phyloP scores from a whole-genome alignment of 2,113 vertebrate genomes.

The Proteles cristata region DNA sequence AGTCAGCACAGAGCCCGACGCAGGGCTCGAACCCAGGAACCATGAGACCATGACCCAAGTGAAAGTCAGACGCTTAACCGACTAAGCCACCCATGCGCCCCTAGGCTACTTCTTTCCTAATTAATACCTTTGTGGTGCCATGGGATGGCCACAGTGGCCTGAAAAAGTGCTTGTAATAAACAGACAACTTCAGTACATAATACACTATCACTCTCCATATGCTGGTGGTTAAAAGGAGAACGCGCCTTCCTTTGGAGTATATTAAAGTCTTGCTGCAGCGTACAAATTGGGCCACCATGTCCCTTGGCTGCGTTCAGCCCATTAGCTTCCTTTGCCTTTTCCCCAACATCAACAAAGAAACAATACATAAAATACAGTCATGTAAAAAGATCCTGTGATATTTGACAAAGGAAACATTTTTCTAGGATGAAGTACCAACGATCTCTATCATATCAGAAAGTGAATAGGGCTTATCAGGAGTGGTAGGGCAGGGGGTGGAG shows the following conservation, averaged over 20 bases:
- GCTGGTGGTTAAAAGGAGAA: neutral
- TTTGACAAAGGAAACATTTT: conserved; percentile 20
- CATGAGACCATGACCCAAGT: too few relatives aligned
- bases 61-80: too few relatives aligned
- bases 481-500: too few relatives aligned
- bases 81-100: too few relatives aligned
- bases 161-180: neutral
- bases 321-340: neutral
- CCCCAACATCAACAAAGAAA: neutral
- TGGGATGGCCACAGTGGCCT: neutral
- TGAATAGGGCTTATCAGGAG: neutral
- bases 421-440: neutral
- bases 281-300: neutral
- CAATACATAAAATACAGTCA: neutral
- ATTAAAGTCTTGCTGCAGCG: neutral
- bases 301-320: neutral
- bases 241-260: neutral
- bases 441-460: neutral
- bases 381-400: neutral
- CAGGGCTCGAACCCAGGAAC: too few relatives aligned
- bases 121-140: neutral
- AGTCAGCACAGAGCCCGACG: too few relatives aligned
- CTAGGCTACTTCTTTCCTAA: neutral
- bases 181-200: neutral
- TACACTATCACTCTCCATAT: neutral